A percentile compares a stretch with the other conserved stretches of the same genome.
Evolutionary conservation across 2,113 vertebrate species (phyloP).

Genomic region (Pogonocichla stellata): DNA sequence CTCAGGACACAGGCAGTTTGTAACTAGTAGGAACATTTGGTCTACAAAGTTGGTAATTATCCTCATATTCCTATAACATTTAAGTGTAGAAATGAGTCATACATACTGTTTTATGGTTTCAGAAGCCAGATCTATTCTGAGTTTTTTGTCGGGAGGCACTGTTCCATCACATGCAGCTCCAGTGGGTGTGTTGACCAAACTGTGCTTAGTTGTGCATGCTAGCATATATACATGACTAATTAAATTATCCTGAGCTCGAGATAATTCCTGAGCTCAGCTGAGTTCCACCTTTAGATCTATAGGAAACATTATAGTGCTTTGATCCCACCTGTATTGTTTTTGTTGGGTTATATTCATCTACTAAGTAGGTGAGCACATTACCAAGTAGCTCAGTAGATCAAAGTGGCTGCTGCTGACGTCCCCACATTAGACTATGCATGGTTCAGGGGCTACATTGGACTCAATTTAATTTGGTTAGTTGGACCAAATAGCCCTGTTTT

Average conservation of each 20-base stretch:
- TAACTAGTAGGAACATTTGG: slow-evolving; percentile 10
- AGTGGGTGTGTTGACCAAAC: not conserved
- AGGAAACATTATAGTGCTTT: fast-evolving
- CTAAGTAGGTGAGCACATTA: not conserved
- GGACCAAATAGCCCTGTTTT: not conserved
- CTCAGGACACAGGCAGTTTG: not conserved
- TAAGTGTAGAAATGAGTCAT: not conserved
- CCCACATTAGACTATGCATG: not conserved
- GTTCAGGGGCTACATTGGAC: not conserved
- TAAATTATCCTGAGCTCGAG: not conserved
- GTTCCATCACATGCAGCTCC: not conserved
- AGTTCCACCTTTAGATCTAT: not conserved
- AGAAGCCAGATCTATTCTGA: not conserved
- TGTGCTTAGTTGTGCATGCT: not conserved
- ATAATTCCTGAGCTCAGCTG: not conserved
- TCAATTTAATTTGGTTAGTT: not conserved
- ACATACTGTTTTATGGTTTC: not conserved
- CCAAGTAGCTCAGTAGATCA: not conserved
- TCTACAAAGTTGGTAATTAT: not conserved
- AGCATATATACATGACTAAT: not conserved
- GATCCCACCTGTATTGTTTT: not conserved
- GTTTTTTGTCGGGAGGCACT: not conserved
- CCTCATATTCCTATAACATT: not conserved
- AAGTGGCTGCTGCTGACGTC: not conserved
- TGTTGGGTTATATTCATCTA: not conserved